A percentile compares a stretch with the other conserved stretches of the same genome.
phyloP scores from a whole-genome alignment of 2,113 vertebrate species.

The Fulica atra region DNA sequence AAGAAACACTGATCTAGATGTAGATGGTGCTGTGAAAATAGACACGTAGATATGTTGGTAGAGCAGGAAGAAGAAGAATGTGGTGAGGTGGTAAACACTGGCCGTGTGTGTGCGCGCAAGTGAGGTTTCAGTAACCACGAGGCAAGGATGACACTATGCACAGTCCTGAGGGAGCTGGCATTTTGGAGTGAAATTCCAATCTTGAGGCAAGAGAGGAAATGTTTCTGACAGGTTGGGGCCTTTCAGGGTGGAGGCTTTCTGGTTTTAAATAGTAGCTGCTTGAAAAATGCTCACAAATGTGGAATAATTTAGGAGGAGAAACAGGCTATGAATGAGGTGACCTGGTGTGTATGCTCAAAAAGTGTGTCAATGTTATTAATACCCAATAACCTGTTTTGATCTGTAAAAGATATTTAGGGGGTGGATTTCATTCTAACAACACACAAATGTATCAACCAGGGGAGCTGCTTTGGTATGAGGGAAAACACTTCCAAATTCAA shows the following conservation, averaged over 20 bases:
- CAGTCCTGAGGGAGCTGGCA: background rate
- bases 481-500: background rate
- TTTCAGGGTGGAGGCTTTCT: slow-evolving; percentile 44
- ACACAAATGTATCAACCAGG: background rate
- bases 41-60: background rate
- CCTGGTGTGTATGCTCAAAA: background rate
- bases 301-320: slow-evolving; percentile 22
- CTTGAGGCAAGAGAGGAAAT: slow-evolving; percentile 53
- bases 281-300: slow-evolving; percentile 18
- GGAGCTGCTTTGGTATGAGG: background rate
- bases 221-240: slow-evolving; percentile 54
- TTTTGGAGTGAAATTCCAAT: slow-evolving; percentile 46
- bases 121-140: background rate
- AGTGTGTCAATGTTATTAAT: background rate
- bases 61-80: background rate
- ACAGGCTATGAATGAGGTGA: background rate
- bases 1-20: background rate
- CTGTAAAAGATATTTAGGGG: background rate
- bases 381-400: background rate
- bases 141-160: slow-evolving; percentile 2
- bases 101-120: background rate
- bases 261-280: slow-evolving; percentile 41
- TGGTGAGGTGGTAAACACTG: background rate
- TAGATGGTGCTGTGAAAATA: background rate
- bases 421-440: background rate